phyloP scores from a whole-genome alignment of 2,797 vertebrate genomes.

The Taenioides sp. region DNA sequence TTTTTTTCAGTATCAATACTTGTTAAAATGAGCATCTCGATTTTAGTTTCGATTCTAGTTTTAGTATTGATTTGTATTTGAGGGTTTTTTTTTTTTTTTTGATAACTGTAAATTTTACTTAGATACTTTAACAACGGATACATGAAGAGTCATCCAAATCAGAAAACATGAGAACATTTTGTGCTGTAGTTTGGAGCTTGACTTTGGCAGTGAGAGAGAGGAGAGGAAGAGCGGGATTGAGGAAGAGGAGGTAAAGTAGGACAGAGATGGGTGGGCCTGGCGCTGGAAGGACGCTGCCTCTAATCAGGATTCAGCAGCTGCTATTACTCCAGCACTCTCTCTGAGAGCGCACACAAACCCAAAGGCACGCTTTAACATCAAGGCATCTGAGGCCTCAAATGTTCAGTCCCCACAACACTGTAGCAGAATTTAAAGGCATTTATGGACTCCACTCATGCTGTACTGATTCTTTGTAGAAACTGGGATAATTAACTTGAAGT shows the following conservation, averaged over 20 bases:
- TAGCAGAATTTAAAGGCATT: slow-evolving; percentile 17
- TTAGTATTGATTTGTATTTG: too few species aligned
- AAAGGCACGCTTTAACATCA: slow-evolving; percentile 58
- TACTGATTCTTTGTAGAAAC: slow-evolving; percentile 14
- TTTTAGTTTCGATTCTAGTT: too few species aligned
- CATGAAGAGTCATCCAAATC: not conserved
- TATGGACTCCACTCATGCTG: slow-evolving; percentile 14
- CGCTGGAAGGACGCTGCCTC: slow-evolving; percentile 61
- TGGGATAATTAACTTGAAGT: not conserved
- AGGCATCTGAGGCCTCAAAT: slow-evolving; percentile 26
- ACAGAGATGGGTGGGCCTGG: slow-evolving; percentile 68
- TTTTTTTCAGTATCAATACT: too few species aligned
- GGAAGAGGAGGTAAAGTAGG: slow-evolving; percentile 59
- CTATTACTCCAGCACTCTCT: slow-evolving; percentile 69
- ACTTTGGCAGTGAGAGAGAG: slow-evolving; percentile 28
- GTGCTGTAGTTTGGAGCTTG: slow-evolving; percentile 41
- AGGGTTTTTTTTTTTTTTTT: not conserved
- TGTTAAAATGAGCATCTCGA: too few species aligned
- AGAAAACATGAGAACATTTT: slow-evolving; percentile 24
- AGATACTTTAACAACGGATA: not conserved
- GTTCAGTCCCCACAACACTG: slow-evolving; percentile 20
- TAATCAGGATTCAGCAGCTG: slow-evolving; percentile 76
- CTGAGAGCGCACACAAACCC: slow-evolving; percentile 56
- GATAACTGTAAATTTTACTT: not conserved
- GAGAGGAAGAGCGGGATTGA: slow-evolving; percentile 1